Evolutionary conservation across 1,140 invertebrate species (phyloP), one percentile per base, ranked within the genome.

Genomic region (Drusus annulatus): DNA sequence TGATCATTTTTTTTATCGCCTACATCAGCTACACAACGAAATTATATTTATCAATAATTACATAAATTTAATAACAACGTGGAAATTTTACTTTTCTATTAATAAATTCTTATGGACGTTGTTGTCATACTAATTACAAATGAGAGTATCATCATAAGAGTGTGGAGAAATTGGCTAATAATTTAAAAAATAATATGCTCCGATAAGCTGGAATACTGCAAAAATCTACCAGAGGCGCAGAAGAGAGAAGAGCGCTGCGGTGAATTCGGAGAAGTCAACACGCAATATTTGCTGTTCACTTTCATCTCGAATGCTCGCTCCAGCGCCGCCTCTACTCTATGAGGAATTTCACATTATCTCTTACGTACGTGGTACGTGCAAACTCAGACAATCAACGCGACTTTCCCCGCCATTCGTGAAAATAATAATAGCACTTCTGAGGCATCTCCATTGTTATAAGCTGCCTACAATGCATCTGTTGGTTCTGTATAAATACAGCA

Each of bases 311-410:
- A n/a, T n/a, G n/a, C n/a, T 13, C 19, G n/a, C 21, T 21, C 19
- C 60, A 28, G 3, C 65, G 31, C 36, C 28, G 28, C 65, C 3
- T 63, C 60, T 4, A 36, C 31, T 69, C 65, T 17, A 23, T 5
- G 17, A 45, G 65, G 65, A 69, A 69, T 69, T 69, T 69, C 65
- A 45, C 65, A 63, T 63, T 63, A 69, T 69, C 65, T 68, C 63
- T 69, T 69, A 69, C 65, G 28, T 69, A 69, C 65, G 65, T 69
- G 65, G 28, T 69, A 69, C 65, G 65, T 69, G 65, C 36, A 69
- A 36, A 69, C 16, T 19, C 65, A 45, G 31, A 69, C 65, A 69
- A 69, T 69, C 21, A 69, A 69, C 65, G 50, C 31, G 65, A 69
- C 65, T 69, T 69, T 69, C 65, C 65, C 65, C 60, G 25, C 25